Percentiles rank a stretch among this genome's conserved stretches.
phyloP scores from a whole-genome alignment of 2,113 vertebrate genomes.

The Lophotis ruficrista region DNA sequence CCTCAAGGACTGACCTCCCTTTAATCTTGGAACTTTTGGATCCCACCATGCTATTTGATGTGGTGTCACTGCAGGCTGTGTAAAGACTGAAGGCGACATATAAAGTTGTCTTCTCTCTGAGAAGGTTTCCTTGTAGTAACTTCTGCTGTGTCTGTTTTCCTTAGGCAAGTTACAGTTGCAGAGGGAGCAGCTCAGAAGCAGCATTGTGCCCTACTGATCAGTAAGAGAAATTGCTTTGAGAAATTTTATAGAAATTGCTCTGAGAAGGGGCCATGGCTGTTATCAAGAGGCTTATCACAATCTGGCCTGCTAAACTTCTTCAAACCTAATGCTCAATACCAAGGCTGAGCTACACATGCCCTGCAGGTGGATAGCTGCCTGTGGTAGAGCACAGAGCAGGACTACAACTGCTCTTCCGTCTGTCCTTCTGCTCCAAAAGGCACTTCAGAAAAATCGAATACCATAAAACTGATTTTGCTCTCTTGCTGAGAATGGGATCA shows the following conservation, averaged over 20 bases:
- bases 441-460: neutral
- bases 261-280: no score
- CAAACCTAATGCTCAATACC: neutral
- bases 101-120: neutral
- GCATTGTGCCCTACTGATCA: neutral
- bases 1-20: neutral
- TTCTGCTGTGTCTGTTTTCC: neutral
- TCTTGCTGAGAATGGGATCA: neutral
- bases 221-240: neutral
- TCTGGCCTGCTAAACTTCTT: neutral
- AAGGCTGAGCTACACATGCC: neutral
- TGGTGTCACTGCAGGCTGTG: neutral
- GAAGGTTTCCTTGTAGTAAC: neutral
- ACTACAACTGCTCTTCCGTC: neutral
- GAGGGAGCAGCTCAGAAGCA: neutral
- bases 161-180: accelerated
- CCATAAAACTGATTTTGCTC: neutral
- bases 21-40: neutral
- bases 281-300: neutral
- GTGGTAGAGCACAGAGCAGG: neutral
- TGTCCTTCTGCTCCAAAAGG: neutral
- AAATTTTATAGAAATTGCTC: neutral
- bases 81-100: neutral
- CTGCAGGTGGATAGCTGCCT: neutral
- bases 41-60: neutral